These are phyloP conservation scores for Caracal caracal DNA, from an alignment of 2,113 vertebrate genomes.

Conservation along the genomic window DNA sequence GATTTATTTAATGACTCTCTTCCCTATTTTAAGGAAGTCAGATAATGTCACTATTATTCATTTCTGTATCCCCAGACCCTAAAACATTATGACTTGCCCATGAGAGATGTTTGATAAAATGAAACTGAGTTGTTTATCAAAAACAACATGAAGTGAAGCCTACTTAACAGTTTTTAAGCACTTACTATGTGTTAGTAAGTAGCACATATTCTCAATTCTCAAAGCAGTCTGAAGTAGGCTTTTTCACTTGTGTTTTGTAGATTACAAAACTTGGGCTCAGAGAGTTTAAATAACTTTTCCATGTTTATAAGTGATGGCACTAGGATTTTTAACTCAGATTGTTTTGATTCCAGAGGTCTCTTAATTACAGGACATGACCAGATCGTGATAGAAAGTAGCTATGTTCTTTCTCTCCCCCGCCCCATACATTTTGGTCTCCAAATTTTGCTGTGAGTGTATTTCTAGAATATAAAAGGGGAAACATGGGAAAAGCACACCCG, in stretches of 20 bases:
- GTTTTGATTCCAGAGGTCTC: not conserved
- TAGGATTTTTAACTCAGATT: conserved; percentile 16
- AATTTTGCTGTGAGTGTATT: not conserved
- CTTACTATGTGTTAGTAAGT: not conserved
- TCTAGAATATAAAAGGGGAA: conserved; percentile 14
- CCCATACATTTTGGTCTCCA: conserved; percentile 2
- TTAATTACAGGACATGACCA: not conserved
- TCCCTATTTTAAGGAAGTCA: not conserved
- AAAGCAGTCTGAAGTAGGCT: not conserved
- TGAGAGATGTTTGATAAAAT: not conserved
- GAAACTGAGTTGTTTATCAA: not conserved
- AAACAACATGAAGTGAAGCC: not conserved
- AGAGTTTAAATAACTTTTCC: not conserved
- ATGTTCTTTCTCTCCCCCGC: not conserved
- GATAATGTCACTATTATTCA: not conserved
- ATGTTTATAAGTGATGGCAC: not conserved
- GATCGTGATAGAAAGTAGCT: not conserved
- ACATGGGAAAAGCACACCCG: not conserved
- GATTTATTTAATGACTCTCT: not conserved
- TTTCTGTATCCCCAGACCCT: not conserved
- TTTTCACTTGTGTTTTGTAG: not conserved
- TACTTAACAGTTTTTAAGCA: not conserved
- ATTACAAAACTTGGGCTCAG: not conserved
- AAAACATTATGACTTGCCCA: not conserved
- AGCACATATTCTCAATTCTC: not conserved